Evolutionary conservation across 2,888 invertebrate species (phyloP), one percentile per base, ranked within the genome.

Genomic region (Seira sanloemensis): DNA sequence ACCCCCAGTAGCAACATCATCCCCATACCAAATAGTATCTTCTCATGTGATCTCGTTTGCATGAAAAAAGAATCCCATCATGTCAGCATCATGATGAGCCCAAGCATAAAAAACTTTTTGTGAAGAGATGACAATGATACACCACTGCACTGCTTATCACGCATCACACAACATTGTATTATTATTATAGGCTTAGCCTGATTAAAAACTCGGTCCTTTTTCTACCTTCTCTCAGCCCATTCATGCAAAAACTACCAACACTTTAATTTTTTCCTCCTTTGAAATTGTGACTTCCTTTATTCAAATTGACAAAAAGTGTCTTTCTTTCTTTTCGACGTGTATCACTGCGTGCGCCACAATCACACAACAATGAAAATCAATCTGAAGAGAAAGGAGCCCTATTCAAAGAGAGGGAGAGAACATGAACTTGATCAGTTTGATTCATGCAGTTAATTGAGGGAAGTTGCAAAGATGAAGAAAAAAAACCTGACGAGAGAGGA

Each of bases 391-490:
- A 26, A 62, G 58, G 12, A 2, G 23, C 50, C 72, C 16, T 12
- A 21, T 23, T 9, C 19, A 2, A 21, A 9, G 7, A 66, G 2
- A 7, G 2, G 23, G 1, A 66, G 23, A 7, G 66, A n/a, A 5
- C 66, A 66, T 66, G 9, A n/a, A 23, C 16, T 19, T 19, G 9
- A 68, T 50, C 54, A 75, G 54, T n/a, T n/a, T n/a, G 26, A 65
- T 71, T 82, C 82, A 77, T 81, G 77, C 67, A 81, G 66, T 78
- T 83, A 83, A 83, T 83, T 83, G 83, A 82, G 67, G 83, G 73
- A 54, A 77, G 72, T 75, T 24, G 54, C 46, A 68, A 7, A 21
- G 46, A 27, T 50, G 21, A 78, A 37, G 75, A 26, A 58, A 68
- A 65, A 78, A 67, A 12, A 7, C 12, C 12, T 7, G 37, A 37